Evolutionary conservation across 2,888 invertebrate genomes (phyloP), one percentile per base, ranked within the genome.

Genomic region (Scaptomyza flava): DNA sequence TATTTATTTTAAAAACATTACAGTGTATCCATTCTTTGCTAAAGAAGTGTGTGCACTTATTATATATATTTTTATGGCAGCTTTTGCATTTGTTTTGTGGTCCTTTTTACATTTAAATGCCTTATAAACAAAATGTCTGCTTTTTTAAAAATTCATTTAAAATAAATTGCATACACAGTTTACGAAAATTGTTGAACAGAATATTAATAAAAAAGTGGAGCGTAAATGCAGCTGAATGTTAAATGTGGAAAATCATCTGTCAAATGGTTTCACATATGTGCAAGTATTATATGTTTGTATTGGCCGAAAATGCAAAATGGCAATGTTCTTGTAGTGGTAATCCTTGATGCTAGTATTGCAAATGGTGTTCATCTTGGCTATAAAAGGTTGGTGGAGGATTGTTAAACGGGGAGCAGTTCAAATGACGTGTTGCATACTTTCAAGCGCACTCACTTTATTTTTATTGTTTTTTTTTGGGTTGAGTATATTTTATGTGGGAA

Each of bases 211-310:
- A 54, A 72, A 67, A 61, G 30, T 45, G 27, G n/a, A 41, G 12
- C 14, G 34, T 51, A 38, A 69, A 46, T 46, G 23, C 56, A 60
- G 56, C 54, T 78, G 80, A 72, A 75, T 77, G 68, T 64, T 56
- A 80, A 80, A 82, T 83, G 79, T 75, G 83, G 69, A 83, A 81
- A 83, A 77, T 80, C 77, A 81, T 75, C 74, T 81, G 83, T 81
- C 80, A 80, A 80, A 74, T 74, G 73, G 52, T 51, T 67, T 54
- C 62, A 27, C 56, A 68, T 53, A 17, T 54, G 12, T 23, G 8
- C 6, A 46, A 3, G 14, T 14, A n/a, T 12, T 38, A 8, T 14
- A 14, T 57, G 23, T 41, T n/a, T 33, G 43, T 30, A 34, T 31
- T 34, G 58, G 56, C 53, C 58, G 51, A 72, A 74, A 74, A 47